These are phyloP conservation scores for Leptoclinus maculatus DNA, from an alignment of 2,797 vertebrate genomes.

Conservation along the genomic window DNA sequence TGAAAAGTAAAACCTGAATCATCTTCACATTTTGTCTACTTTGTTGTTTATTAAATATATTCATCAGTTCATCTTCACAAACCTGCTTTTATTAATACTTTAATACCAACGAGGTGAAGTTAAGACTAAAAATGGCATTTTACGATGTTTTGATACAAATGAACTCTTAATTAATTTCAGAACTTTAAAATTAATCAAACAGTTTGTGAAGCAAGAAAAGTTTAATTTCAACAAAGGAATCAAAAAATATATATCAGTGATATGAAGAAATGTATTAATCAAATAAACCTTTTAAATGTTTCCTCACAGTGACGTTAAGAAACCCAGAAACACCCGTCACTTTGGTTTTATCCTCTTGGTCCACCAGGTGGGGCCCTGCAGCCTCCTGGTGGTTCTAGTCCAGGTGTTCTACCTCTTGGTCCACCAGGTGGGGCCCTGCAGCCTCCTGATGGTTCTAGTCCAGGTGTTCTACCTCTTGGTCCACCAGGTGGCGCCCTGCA, in stretches of 20 bases:
- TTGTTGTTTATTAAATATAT: not conserved
- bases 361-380: constrained; percentile 81
- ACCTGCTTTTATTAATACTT: too few relatives aligned
- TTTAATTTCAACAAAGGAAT: too few relatives aligned
- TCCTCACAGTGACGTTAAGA: not conserved
- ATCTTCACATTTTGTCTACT: not conserved
- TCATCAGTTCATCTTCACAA: not conserved
- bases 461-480: too few relatives aligned
- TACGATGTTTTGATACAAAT: too few relatives aligned
- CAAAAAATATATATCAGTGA: constrained; percentile 5
- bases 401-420: constrained; percentile 33
- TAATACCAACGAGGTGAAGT: too few relatives aligned
- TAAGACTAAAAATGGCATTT: too few relatives aligned
- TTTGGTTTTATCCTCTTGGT: constrained; percentile 13
- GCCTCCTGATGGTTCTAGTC: constrained; percentile 80
- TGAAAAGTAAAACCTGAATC: constrained; percentile 20
- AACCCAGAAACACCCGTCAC: not conserved
- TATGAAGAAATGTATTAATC: not conserved
- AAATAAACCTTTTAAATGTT: not conserved
- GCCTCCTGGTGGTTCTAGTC: not conserved
- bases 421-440: constrained; percentile 87
- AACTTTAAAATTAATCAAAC: too few relatives aligned
- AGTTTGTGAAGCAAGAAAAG: too few relatives aligned
- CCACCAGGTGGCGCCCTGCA: constrained; percentile 81
- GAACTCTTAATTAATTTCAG: too few relatives aligned